Base-by-base conservation (phyloP, 2,888 invertebrate genomes). In the Thymelicus sylvestris region DNA sequence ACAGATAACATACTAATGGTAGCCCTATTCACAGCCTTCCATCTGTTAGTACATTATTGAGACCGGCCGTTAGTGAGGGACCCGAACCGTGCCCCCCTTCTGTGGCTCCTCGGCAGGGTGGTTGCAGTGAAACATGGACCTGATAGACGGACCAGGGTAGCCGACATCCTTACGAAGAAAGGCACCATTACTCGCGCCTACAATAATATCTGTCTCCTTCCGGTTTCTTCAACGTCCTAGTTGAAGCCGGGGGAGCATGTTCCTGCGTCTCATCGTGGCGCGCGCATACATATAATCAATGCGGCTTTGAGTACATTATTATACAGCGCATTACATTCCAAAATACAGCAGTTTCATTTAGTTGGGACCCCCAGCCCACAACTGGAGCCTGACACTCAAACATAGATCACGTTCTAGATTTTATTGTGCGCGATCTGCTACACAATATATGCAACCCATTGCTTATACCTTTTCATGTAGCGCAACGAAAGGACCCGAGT, bases 211-310 rank as follows among this genome's bases (percentile, higher is more conserved):
- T 66, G 66, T 31, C 60, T 47, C 12, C 66, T 67, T 48, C 66
- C 66, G 3, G 19, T 67, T 48, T 6, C 64, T 64, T n/a, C 57
- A 8, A 24, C 24, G 15, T 24, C 39, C 44, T 44, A 41, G 24
- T 61, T 71, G 50, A 59, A 50, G 66, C n/a, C 52, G 80, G 83
- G 75, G 80, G 31, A 79, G 57, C 50, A 62, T 69, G 60, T 73
- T 68, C 41, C 61, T 72, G 67, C 67, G 63, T 19, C 65, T 12
- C 24, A 48, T 0, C 24, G 12, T 13, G 12, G 47, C 61, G 38
- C 61, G 38, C 7, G 15, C 61, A 41, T 15, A 0, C 38, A 24
- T 24, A 24, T 24, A 24, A 24, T 24, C 24, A 1, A 24, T 3
- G 3, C n/a, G n/a, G n/a, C n/a, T n/a, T n/a, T n/a, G n/a, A n/a